phyloP scores from a whole-genome alignment of 1,140 invertebrate species.

The Coelopa frigida region DNA sequence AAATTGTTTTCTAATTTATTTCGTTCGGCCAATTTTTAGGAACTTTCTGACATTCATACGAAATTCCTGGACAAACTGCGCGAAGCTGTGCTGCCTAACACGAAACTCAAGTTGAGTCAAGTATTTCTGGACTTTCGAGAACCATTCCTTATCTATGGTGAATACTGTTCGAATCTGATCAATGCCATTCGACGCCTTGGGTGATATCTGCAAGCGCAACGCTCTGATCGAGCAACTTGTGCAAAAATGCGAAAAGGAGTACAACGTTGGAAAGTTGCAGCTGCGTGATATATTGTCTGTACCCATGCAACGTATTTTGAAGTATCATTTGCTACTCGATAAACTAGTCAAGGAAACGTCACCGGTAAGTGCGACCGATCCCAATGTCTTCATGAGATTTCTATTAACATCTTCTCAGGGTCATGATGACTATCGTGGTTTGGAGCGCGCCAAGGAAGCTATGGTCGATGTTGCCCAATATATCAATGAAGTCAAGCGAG shows the following conservation, averaged over 20 bases:
- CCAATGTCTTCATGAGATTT: too few species aligned
- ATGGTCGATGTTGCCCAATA: constrained; percentile 97
- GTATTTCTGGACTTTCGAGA: constrained; percentile 87
- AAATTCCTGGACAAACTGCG: constrained; percentile 73
- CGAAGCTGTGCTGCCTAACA: constrained; percentile 55
- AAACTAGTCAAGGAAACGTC: constrained; percentile 89
- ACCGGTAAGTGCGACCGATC: constrained; percentile 58
- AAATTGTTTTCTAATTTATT: background rate
- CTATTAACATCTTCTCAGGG: too few species aligned
- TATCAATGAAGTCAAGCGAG: constrained; percentile 97
- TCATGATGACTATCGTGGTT: constrained; percentile 72
- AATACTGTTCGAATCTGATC: constrained; percentile 90
- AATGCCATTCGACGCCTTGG: constrained; percentile 67
- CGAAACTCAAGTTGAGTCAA: constrained; percentile 52
- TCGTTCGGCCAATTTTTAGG: constrained; percentile 47
- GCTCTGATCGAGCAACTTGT: constrained; percentile 39
- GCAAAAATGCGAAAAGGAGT: constrained; percentile 79
- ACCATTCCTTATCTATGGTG: constrained; percentile 86
- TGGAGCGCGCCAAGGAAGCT: constrained; percentile 85
- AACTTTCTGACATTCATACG: constrained; percentile 78
- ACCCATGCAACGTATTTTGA: constrained; percentile 95
- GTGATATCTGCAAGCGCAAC: constrained; percentile 62
- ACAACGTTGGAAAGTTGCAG: constrained; percentile 92
- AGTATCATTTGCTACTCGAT: constrained; percentile 89
- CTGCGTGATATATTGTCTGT: constrained; percentile 90